These are phyloP conservation scores for Mechanitis messenoides DNA, from an alignment of 2,888 invertebrate species.

Conservation along the genomic window DNA sequence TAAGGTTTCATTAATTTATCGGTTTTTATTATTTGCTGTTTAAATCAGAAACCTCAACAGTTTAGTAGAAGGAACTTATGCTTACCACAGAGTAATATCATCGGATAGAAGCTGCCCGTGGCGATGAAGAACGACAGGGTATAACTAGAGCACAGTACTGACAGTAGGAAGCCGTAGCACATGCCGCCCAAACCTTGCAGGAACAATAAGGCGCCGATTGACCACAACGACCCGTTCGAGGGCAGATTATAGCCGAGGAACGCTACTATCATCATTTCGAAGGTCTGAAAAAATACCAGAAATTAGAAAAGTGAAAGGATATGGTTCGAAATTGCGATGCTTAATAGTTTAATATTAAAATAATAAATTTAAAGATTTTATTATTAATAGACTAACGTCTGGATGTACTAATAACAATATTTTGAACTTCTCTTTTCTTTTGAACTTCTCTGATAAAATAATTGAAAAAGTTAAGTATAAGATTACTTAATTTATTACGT, in stretches of 20 bases:
- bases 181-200: conserved; percentile 88
- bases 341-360: too few species aligned
- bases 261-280: conserved; percentile 77
- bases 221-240: conserved; percentile 77
- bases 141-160: conserved; percentile 86
- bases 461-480: too few species aligned
- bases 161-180: conserved; percentile 90
- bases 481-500: too few species aligned
- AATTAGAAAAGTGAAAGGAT: background rate
- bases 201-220: conserved; percentile 79
- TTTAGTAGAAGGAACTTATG: conserved; percentile 20
- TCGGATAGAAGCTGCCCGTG: conserved; percentile 93
- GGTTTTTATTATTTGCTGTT: too few species aligned
- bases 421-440: too few species aligned
- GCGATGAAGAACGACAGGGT: conserved; percentile 89
- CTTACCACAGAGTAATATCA: conserved; percentile 90
- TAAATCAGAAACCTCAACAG: background rate
- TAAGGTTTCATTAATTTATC: too few species aligned
- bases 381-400: too few species aligned
- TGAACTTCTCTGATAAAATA: too few species aligned
- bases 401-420: too few species aligned
- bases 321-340: too few species aligned
- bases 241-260: conserved; percentile 79
- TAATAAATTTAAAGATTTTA: too few species aligned
- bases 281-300: conserved; percentile 48